Evolutionary conservation across 35 echinoderm and acorn worm species (phyloP).

Genomic region (Strongylocentrotus purpuratus): DNA sequence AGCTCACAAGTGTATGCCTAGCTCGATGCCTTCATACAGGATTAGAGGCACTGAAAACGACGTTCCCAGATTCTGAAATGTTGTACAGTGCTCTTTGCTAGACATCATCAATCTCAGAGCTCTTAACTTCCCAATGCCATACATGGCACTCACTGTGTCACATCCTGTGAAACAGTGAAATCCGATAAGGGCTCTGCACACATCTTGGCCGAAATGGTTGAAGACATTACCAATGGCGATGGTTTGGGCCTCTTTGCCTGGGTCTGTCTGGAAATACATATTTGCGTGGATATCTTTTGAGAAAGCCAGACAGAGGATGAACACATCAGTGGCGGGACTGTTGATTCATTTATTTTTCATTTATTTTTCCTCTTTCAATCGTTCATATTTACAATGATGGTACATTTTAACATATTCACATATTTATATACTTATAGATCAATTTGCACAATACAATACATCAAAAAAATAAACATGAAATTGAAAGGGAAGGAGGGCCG

Average conservation of each 20-base stretch:
- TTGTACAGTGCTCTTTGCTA: neutral
- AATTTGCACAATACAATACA: no score
- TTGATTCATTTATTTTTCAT: no score
- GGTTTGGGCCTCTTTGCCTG: constrained; percentile 4
- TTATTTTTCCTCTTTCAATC: no score
- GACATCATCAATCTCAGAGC: constrained; percentile 47
- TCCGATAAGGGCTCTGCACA: constrained; percentile 57
- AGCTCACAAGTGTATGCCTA: constrained; percentile 4
- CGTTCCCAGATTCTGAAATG: constrained; percentile 58
- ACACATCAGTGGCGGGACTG: constrained; percentile 81
- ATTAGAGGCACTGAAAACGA: constrained; percentile 30
- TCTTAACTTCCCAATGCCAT: constrained; percentile 65
- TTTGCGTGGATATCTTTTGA: constrained; percentile 13
- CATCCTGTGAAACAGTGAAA: constrained; percentile 74
- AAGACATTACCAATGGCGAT: no score
- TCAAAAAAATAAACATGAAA: no score
- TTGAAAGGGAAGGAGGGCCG: no score
- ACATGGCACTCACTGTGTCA: constrained; percentile 69
- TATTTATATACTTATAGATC: no score
- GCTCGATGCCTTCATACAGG: constrained; percentile 53
- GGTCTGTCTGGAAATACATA: constrained; percentile 77
- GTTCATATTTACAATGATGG: no score
- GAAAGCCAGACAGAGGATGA: constrained; percentile 47
- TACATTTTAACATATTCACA: no score
- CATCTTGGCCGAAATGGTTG: no score